phyloP scores from a whole-genome alignment of 92 coral and sea anemone species.

The Epizoanthus rinbou region DNA sequence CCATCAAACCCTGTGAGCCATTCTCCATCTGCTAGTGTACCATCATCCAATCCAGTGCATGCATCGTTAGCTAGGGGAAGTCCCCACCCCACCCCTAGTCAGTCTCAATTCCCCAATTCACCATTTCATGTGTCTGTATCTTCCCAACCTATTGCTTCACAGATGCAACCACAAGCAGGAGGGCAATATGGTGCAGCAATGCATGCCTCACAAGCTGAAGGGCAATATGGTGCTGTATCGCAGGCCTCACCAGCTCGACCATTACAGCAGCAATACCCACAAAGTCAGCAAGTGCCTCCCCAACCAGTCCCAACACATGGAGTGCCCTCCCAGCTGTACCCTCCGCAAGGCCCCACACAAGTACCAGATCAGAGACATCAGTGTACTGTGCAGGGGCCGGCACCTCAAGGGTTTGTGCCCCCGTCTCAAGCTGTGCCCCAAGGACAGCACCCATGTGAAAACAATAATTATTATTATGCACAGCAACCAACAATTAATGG shows the following conservation, averaged over 20 bases:
- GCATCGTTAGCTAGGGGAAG: background rate
- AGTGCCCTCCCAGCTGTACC: slow-evolving; percentile 9
- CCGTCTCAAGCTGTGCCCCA: background rate
- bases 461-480: slow-evolving; percentile 28
- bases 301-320: slow-evolving; percentile 11
- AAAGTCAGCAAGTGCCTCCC: slow-evolving; percentile 1
- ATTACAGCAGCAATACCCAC: slow-evolving; percentile 9
- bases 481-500: slow-evolving; percentile 32
- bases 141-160: slow-evolving; percentile 11
- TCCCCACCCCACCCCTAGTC: background rate
- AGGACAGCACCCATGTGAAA: slow-evolving; percentile 21
- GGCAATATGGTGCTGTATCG: slow-evolving; percentile 14
- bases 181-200: slow-evolving; percentile 6
- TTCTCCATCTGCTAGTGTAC: background rate
- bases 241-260: slow-evolving; percentile 10
- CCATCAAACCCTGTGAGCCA: background rate
- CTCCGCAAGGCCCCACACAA: slow-evolving; percentile 4
- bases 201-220: slow-evolving; percentile 20
- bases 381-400: background rate
- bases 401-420: background rate
- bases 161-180: slow-evolving; percentile 30
- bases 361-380: slow-evolving; percentile 11
- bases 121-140: slow-evolving; percentile 26
- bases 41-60: background rate
- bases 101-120: background rate